phyloP scores from a whole-genome alignment of 2,113 vertebrate genomes.

The Aspiorhynchus laticeps region DNA sequence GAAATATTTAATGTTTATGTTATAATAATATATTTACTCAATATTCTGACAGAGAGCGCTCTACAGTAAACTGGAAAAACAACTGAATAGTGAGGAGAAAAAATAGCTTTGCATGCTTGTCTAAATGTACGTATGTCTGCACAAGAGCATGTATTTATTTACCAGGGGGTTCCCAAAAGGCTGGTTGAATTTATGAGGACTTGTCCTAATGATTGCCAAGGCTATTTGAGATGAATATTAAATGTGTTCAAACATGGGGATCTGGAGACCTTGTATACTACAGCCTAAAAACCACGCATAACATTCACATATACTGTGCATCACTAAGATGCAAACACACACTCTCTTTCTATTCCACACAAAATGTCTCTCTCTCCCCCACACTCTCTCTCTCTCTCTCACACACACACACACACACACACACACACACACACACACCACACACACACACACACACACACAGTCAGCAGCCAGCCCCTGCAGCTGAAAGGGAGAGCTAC shows the following conservation, averaged over 20 bases:
- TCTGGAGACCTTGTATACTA: conserved; percentile 56
- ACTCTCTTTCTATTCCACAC: conserved; percentile 6
- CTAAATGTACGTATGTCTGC: neutral
- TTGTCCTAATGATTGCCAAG: conserved; percentile 71
- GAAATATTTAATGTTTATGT: neutral
- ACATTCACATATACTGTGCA: conserved; percentile 29
- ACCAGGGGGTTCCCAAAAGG: conserved; percentile 65
- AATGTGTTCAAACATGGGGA: conserved; percentile 65
- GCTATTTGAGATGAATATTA: conserved; percentile 72
- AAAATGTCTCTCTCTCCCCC: neutral
- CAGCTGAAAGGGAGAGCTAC: conserved; percentile 88
- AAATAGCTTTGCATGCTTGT: neutral
- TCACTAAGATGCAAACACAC: conserved; percentile 2
- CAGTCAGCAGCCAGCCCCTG: conserved; percentile 64
- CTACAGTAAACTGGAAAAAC: neutral
- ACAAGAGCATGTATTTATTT: conserved; percentile 51
- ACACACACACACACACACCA: conserved; percentile 38
- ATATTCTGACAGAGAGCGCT: neutral
- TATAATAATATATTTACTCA: neutral
- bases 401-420: conserved; percentile 42
- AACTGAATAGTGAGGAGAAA: neutral
- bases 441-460: conserved; percentile 43
- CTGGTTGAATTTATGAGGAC: conserved; percentile 69
- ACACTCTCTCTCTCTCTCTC: neutral
- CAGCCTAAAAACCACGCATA: conserved; percentile 40